A percentile compares a stretch with the other conserved stretches of the same genome.
Evolutionary conservation across 2,113 vertebrate species (phyloP).

Genomic region (Lepus americanus): DNA sequence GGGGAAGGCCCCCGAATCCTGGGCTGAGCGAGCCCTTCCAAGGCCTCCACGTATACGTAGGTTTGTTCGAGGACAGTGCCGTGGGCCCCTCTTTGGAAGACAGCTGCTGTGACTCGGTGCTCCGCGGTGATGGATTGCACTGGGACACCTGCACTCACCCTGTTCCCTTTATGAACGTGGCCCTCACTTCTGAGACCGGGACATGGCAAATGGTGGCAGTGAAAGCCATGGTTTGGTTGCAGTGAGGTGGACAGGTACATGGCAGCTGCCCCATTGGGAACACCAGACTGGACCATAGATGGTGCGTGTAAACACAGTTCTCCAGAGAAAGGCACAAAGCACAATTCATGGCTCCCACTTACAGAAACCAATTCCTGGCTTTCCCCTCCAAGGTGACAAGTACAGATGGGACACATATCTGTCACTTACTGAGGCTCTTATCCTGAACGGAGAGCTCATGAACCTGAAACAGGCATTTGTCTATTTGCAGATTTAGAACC

Average conservation of each 20-base stretch:
- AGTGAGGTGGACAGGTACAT: not conserved
- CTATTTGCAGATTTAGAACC: slow-evolving; percentile 14
- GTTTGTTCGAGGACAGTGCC: not conserved
- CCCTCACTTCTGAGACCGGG: not conserved
- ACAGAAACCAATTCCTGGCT: slow-evolving; percentile 14
- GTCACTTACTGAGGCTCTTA: not conserved
- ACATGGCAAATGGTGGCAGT: too few relatives aligned
- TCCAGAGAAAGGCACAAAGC: not conserved
- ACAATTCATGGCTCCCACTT: not conserved
- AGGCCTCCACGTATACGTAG: rapidly evolving
- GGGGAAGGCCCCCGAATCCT: not conserved
- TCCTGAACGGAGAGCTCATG: not conserved
- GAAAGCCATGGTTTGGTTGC: not conserved
- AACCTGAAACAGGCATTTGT: not conserved
- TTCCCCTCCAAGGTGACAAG: not conserved
- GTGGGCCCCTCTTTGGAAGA: not conserved
- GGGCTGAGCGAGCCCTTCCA: not conserved
- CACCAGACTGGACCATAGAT: not conserved
- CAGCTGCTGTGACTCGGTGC: not conserved
- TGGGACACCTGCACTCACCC: not conserved
- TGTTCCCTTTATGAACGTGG: not conserved
- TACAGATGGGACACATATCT: not conserved
- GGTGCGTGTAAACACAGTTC: not conserved
- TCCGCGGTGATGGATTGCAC: not conserved
- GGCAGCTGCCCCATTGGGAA: not conserved